These are phyloP conservation scores for Pituophis catenifer DNA, from an alignment of 2,113 vertebrate species.

Conservation along the genomic window DNA sequence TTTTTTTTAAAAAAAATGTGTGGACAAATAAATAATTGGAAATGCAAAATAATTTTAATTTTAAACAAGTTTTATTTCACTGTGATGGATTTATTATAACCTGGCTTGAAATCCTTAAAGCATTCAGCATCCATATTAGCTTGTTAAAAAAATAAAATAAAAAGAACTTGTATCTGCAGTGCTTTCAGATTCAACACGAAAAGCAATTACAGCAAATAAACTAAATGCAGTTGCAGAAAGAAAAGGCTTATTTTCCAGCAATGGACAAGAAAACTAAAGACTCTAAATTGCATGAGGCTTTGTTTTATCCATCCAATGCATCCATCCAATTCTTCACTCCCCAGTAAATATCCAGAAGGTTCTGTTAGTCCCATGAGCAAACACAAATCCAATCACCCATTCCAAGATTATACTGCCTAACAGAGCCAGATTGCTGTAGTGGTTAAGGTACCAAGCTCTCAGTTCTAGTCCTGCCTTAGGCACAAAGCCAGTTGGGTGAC, in stretches of 20 bases:
- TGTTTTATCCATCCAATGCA: background rate
- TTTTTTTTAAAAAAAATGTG: background rate
- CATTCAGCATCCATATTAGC: background rate
- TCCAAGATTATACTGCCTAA: background rate
- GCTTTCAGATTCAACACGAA: background rate
- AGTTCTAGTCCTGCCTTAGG: background rate
- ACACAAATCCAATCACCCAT: background rate
- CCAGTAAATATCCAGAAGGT: background rate
- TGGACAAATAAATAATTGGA: background rate
- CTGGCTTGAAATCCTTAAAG: background rate
- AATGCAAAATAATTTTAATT: background rate
- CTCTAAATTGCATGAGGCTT: background rate
- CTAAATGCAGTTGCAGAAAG: background rate
- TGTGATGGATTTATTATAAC: background rate
- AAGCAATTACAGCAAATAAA: background rate
- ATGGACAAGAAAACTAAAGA: background rate
- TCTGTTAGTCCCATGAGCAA: background rate
- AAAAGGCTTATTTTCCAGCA: background rate
- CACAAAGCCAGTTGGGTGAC: background rate
- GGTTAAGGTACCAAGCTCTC: background rate
- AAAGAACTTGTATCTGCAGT: background rate
- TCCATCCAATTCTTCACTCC: background rate
- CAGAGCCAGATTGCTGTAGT: background rate
- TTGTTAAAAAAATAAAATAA: background rate
- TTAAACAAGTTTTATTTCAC: background rate